Evolutionary conservation across 2,888 invertebrate species (phyloP), one percentile per base, ranked within the genome.

Genomic region (Allophyes oxyacanthae): DNA sequence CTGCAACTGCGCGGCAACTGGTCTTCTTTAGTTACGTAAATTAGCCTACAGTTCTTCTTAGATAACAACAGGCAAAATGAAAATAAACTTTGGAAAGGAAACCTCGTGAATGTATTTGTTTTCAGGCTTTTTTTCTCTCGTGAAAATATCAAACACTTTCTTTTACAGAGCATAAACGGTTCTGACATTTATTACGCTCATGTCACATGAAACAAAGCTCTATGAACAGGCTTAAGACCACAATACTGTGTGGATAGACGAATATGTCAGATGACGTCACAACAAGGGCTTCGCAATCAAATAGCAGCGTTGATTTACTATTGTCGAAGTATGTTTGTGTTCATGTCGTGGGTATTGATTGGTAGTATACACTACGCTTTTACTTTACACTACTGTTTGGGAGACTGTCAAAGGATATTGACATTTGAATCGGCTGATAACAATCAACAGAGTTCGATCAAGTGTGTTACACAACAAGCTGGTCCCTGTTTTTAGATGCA

Each of bases 191-290:
- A 15, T 2, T 14, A 7, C 15, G 9, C 9, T 9, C 3, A 4
- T 14, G 9, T 30, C 28, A 14, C 1, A 4, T 6, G 14, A 28
- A 9, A 1, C 13, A 10, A 25, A 11, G 25, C 45, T n/a, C n/a
- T 34, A 13, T 14, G 20, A 20, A 20, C 15, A 4, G 13, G 13
- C 15, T 20, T 8, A 25, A 40, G 8, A 56, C 30, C 50, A 7
- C 45, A 45, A 33, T 14, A 36, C 45, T 11, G 30, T 43, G 14
- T 38, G 7, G 13, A 37, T 15, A 28, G 32, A 58, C 46, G 48
- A 62, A 40, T 8, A 33, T 10, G 26, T 26, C 38, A 28, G 30
- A 11, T n/a, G 42, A 60, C 46, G 51, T 61, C 46, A 53, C 26
- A 54, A 5, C 30, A 14, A 45, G 11, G 20, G 32, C 26, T 36